phyloP scores from a whole-genome alignment of 2,888 invertebrate genomes.

The Dolichomitus sp. region DNA sequence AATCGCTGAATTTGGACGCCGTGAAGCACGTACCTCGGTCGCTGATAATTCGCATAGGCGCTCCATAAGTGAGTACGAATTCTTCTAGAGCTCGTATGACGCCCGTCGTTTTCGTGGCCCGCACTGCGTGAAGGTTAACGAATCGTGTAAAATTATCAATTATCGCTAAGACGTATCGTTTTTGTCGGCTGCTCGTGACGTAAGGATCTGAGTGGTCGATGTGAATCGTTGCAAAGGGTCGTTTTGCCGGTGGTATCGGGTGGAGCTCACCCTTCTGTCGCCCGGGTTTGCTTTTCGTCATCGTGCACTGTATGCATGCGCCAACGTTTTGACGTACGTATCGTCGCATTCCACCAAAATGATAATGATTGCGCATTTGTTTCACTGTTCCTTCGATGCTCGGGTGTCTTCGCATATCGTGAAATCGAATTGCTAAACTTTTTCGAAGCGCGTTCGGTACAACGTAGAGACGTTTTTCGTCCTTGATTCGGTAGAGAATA shows the following conservation, averaged over 20 bases:
- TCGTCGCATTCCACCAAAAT: slow-evolving; percentile 66
- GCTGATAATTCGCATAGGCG: slow-evolving; percentile 48
- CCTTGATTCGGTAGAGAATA: slow-evolving; percentile 40
- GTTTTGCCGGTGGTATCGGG: slow-evolving; percentile 70
- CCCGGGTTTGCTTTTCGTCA: slow-evolving; percentile 67
- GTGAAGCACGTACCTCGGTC: slow-evolving; percentile 61
- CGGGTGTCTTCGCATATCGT: slow-evolving; percentile 70
- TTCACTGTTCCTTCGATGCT: slow-evolving; percentile 65
- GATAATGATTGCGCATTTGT: slow-evolving; percentile 64
- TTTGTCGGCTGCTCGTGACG: slow-evolving; percentile 51
- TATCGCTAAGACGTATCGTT: slow-evolving; percentile 68
- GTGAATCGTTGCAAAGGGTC: slow-evolving; percentile 71
- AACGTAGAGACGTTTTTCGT: slow-evolving; percentile 37
- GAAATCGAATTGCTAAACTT: slow-evolving; percentile 61
- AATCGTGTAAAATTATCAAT: slow-evolving; percentile 70
- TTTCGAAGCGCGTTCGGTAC: slow-evolving; percentile 46
- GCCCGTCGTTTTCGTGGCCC: not conserved
- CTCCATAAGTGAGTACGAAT: slow-evolving; percentile 21
- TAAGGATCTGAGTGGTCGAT: slow-evolving; percentile 72
- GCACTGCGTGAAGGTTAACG: not conserved
- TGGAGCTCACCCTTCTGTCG: slow-evolving; percentile 69
- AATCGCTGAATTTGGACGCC: slow-evolving; percentile 21
- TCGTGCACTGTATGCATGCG: slow-evolving; percentile 71
- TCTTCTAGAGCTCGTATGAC: slow-evolving; percentile 19
- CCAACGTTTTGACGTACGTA: slow-evolving; percentile 69